A percentile compares a stretch with the other conserved stretches of the same genome.
Evolutionary conservation across 2,113 vertebrate genomes (phyloP).

Genomic region (Rhinolophus sinicus): DNA sequence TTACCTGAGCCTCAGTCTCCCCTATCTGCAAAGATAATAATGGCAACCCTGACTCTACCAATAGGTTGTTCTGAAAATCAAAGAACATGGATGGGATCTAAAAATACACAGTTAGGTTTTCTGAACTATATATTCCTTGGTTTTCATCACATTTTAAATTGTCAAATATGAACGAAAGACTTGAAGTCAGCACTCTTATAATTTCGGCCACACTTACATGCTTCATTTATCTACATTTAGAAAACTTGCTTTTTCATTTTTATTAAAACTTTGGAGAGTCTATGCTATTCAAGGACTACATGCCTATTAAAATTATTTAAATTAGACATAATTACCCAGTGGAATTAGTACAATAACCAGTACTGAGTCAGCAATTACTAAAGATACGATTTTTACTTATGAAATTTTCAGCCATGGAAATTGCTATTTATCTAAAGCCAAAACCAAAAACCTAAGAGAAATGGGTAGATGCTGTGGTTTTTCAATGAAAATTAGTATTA

Average conservation of each 20-base stretch:
- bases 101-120: not conserved
- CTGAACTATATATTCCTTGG: not conserved
- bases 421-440: not conserved
- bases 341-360: slow-evolving; percentile 16
- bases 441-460: slow-evolving; percentile 32
- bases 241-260: slow-evolving; percentile 6
- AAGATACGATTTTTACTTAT: slow-evolving; percentile 21
- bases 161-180: not conserved
- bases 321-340: not conserved
- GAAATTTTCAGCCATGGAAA: not conserved
- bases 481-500: slow-evolving; percentile 38
- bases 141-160: slow-evolving; percentile 34
- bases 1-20: not conserved
- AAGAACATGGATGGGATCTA: not conserved
- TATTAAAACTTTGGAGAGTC: slow-evolving; percentile 19
- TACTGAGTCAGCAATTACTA: not conserved
- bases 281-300: not conserved
- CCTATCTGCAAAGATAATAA: not conserved
- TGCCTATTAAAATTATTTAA: slow-evolving; percentile 35
- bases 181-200: not conserved
- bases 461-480: not conserved
- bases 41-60: not conserved
- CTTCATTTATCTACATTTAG: slow-evolving; percentile 30
- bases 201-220: not conserved
- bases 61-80: not conserved